Conservation (phyloP, 2,797 vertebrate genomes). For the Champsocephalus esox region DNA sequence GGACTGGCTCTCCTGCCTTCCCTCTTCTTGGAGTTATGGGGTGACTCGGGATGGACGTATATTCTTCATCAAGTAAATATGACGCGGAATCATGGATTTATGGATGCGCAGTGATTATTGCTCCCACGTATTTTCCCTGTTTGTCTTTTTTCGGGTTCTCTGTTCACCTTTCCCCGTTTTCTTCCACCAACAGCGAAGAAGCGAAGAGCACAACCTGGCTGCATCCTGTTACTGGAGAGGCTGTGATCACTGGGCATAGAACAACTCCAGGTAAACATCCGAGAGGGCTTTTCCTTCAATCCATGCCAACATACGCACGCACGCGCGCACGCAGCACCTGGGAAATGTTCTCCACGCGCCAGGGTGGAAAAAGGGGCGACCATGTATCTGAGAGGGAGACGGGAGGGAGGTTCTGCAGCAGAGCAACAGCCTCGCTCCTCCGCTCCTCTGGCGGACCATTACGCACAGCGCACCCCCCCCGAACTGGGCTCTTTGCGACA, state of each 20-base stretch:
- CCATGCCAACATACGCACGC: slow-evolving; percentile 9
- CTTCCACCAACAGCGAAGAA: slow-evolving; percentile 90
- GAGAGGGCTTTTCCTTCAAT: not conserved
- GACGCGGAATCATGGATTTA: slow-evolving; percentile 46
- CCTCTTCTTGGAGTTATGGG: slow-evolving; percentile 91
- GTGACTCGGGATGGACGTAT: slow-evolving; percentile 92
- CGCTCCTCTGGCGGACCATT: slow-evolving; percentile 35
- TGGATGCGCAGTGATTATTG: slow-evolving; percentile 44
- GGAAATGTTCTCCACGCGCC: slow-evolving; percentile 48
- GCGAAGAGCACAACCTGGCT: slow-evolving; percentile 97
- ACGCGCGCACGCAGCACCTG: slow-evolving; percentile 19
- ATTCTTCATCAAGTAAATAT: slow-evolving; percentile 96
- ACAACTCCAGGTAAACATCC: slow-evolving; percentile 90
- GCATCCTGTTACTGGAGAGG: slow-evolving; percentile 94
- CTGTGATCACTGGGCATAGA: slow-evolving; percentile 93
- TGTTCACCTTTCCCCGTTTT: slow-evolving; percentile 69
- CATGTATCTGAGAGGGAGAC: slow-evolving; percentile 49
- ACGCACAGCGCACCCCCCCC: slow-evolving; percentile 30
- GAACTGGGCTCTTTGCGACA: slow-evolving; percentile 75
- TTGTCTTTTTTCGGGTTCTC: slow-evolving; percentile 41
- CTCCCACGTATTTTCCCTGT: slow-evolving; percentile 37
- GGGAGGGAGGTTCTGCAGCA: slow-evolving; percentile 64
- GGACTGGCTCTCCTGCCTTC: slow-evolving; percentile 92
- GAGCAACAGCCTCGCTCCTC: slow-evolving; percentile 62
- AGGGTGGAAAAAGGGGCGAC: slow-evolving; percentile 44